phyloP scores from a whole-genome alignment of 2,113 vertebrate species.

The Gopherus flavomarginatus region DNA sequence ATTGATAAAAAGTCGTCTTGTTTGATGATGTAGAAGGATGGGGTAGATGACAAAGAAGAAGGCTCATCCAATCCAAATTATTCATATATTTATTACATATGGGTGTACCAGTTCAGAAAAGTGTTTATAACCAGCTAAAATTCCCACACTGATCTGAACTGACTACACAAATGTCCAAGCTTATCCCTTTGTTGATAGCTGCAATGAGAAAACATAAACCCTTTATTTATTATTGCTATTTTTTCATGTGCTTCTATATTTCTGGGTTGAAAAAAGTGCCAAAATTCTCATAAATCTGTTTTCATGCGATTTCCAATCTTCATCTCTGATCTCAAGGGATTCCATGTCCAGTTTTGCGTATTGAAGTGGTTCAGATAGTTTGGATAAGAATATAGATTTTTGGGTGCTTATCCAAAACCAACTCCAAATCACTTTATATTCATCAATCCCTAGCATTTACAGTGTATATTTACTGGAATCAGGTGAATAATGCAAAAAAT shows the following conservation, averaged over 20 bases:
- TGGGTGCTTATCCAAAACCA: neutral
- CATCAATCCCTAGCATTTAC: neutral
- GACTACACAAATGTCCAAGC: rapidly evolving
- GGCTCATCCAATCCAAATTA: neutral
- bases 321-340: slow-evolving; percentile 13
- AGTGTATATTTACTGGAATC: neutral
- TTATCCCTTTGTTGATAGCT: neutral
- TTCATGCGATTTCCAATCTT: slow-evolving; percentile 38
- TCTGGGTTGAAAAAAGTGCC: slow-evolving; percentile 43
- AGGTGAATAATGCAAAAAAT: neutral
- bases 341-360: neutral
- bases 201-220: neutral
- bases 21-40: neutral
- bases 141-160: neutral
- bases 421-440: neutral
- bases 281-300: neutral
- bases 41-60: neutral
- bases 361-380: neutral
- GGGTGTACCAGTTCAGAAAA: neutral
- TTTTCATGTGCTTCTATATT: slow-evolving; percentile 4
- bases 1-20: too few relatives aligned
- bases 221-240: neutral
- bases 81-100: neutral
- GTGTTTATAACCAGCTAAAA: neutral
- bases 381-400: neutral